Percentiles rank a stretch among this genome's conserved stretches.
Conservation (phyloP, 2,113 vertebrate species). For the Herpetotheres cachinnans region DNA sequence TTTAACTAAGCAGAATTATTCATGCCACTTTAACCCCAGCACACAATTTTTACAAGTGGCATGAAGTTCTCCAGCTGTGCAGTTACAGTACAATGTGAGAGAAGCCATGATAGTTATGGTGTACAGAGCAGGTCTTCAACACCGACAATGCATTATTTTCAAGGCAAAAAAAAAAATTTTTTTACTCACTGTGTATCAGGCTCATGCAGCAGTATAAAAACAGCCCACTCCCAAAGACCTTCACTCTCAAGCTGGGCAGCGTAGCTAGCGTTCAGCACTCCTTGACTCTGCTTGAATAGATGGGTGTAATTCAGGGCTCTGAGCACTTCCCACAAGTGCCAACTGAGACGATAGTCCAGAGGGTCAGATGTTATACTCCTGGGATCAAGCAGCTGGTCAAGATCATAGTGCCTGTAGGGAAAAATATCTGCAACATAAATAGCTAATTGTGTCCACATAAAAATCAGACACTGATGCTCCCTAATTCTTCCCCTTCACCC, state of each 20-base stretch:
- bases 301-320: conserved; percentile 88
- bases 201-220: conserved; percentile 90
- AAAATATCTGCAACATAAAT: rapidly evolving
- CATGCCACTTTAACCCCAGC: neutral
- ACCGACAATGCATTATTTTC: rapidly evolving
- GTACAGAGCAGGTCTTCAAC: rapidly evolving
- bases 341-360: conserved; percentile 91
- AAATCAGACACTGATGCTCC: neutral
- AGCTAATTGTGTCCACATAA: rapidly evolving
- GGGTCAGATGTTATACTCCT: conserved; percentile 82
- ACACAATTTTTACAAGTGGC: neutral
- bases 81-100: rapidly evolving
- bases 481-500: neutral
- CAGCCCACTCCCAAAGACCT: conserved; percentile 91
- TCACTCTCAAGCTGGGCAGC: conserved; percentile 90
- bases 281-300: conserved; percentile 78
- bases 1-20: neutral
- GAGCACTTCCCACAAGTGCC: conserved; percentile 95
- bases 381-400: conserved; percentile 90
- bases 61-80: rapidly evolving
- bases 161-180: rapidly evolving
- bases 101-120: rapidly evolving
- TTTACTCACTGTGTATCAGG: conserved; percentile 73
- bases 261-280: conserved; percentile 85
- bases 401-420: conserved; percentile 81